Percentiles rank a stretch among this genome's conserved stretches.
These are phyloP conservation scores for Dromococcyx pavoninus DNA, from an alignment of 2,797 vertebrate species.

Conservation along the genomic window DNA sequence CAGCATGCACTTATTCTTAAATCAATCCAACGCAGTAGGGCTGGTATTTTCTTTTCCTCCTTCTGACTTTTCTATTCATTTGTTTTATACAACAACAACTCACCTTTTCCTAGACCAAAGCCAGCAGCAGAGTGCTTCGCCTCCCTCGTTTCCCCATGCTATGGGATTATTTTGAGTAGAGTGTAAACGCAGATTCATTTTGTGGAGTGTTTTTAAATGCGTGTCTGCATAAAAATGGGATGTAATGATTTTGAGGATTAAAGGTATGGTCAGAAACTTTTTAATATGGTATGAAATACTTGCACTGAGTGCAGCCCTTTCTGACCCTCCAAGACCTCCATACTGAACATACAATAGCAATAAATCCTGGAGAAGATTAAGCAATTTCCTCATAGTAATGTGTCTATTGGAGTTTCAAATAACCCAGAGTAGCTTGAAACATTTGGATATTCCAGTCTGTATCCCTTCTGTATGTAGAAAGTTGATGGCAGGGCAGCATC, in stretches of 20 bases:
- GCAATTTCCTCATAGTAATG: conserved; percentile 52
- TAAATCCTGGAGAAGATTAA: conserved; percentile 71
- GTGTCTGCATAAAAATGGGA: conserved; percentile 66
- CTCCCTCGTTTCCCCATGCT: conserved; percentile 53
- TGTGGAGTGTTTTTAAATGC: conserved; percentile 63
- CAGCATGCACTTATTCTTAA: conserved; percentile 65
- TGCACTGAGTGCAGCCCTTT: background rate
- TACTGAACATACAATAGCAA: conserved; percentile 38
- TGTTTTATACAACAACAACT: conserved; percentile 56
- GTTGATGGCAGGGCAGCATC: conserved; percentile 61
- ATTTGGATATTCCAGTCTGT: conserved; percentile 68
- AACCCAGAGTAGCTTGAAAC: conserved; percentile 43
- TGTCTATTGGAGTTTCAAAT: conserved; percentile 63
- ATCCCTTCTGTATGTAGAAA: conserved; percentile 51
- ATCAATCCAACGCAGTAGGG: conserved; percentile 71
- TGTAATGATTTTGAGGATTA: conserved; percentile 74
- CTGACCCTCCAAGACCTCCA: conserved; percentile 40
- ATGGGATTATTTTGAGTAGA: conserved; percentile 61
- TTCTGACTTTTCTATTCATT: conserved; percentile 58
- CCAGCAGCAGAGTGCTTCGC: conserved; percentile 44
- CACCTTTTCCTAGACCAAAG: conserved; percentile 62
- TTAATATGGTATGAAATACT: conserved; percentile 60
- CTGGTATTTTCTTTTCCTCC: background rate
- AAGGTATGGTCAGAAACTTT: conserved; percentile 73
- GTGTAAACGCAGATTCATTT: conserved; percentile 54